phyloP scores from a whole-genome alignment of 2,888 invertebrate species.

The Arctia plantaginis region DNA sequence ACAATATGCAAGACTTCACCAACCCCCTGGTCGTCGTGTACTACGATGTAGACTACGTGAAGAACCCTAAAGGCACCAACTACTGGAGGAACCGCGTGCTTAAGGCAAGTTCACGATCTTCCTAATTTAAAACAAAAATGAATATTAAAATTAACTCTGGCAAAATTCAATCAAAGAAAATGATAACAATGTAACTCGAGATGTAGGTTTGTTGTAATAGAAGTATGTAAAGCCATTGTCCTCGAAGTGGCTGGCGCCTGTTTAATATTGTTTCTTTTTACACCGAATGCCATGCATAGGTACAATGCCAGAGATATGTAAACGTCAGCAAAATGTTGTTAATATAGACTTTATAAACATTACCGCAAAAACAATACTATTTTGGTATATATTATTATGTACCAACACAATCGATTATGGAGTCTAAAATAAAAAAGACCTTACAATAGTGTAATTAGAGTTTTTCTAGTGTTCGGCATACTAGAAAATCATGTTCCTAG shows the following conservation, averaged over 20 bases:
- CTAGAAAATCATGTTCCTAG: no score
- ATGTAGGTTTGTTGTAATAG: not conserved
- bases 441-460: no score
- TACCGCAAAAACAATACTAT: not conserved
- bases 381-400: not conserved
- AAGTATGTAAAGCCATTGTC: not conserved
- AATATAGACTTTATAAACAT: no score
- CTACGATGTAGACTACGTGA: slow-evolving; percentile 97
- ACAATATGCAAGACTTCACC: slow-evolving; percentile 94
- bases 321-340: not conserved
- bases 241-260: not conserved
- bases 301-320: not conserved
- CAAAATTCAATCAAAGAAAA: not conserved
- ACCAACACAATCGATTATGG: not conserved
- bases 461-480: no score
- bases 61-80: slow-evolving; percentile 99
- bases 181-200: not conserved
- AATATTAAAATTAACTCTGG: not conserved
- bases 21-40: slow-evolving; percentile 97
- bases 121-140: not conserved
- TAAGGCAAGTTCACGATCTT: slow-evolving; percentile 85
- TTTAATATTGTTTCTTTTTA: not conserved
- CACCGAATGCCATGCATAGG: not conserved
- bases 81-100: slow-evolving; percentile 99
- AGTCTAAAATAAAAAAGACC: no score